Evolutionary conservation across 2,888 invertebrate species (phyloP), one percentile per base, ranked within the genome.

Genomic region (Encarsia formosa): DNA sequence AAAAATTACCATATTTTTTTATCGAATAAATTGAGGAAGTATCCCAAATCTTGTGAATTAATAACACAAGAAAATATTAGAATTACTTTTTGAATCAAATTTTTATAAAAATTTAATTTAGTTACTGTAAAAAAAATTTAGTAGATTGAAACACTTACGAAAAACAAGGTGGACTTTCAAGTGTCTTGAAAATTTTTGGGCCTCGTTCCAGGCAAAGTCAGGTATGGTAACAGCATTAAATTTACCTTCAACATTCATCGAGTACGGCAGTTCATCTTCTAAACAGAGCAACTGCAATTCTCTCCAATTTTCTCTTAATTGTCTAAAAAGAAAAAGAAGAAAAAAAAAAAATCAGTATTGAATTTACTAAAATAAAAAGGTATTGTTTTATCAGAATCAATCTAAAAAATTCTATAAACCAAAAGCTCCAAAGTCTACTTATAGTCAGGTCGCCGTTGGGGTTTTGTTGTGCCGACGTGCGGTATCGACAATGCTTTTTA

Each of bases 121-220:
- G 29, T 29, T 13, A 13, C 5, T 38, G 8, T 4, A 4, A 3
- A 16, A 26, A 26, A 9, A 41, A 26, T 16, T 15, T 9, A 2
- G 26, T n/a, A 5, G 2, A 16, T 9, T 6, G n/a, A 2, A 11
- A 13, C n/a, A 42, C 52, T 41, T 5, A 52, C 43, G 19, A 11
- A 52, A 20, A 11, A 52, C 3, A 23, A 48, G 16, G 13, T 53
- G 52, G 20, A 53, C 52, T 35, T 37, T 53, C 15, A 53, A 40
- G 8, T 49, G 29, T 2, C 43, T 43, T 15, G 49, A 43, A 13
- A 11, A 49, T 23, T 40, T 43, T 40, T 35, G 24, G 1, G 22
- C 48, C 32, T 40, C 26, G 13, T 8, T 26, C 52, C 52, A 53
- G 1, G 29, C 24, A 26, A 11, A 34, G 31, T 53, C 52, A 5